Percentiles rank a stretch among this genome's conserved stretches.
Conservation (phyloP, 2,888 invertebrate species). For the Serripes groenlandicus region DNA sequence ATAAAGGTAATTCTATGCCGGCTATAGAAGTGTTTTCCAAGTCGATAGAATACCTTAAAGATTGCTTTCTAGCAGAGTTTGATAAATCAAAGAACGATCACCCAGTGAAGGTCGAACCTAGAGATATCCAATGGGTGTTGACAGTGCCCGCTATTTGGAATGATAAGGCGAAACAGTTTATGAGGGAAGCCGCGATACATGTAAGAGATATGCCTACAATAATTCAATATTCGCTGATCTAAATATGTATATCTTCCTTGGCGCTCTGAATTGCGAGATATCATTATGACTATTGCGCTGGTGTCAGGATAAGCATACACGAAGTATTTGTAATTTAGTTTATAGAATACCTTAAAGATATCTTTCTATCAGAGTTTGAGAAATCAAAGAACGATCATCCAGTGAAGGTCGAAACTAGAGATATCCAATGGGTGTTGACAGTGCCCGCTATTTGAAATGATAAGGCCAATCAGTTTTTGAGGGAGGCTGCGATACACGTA, state of each 20-base stretch:
- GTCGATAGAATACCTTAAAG: slow-evolving; percentile 8
- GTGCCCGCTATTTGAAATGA: neutral
- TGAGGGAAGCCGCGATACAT: slow-evolving; percentile 10
- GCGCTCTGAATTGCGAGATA: too few species aligned
- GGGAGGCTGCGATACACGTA: neutral
- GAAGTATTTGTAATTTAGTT: neutral
- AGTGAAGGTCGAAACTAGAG: neutral
- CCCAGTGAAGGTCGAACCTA: neutral
- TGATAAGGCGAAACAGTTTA: slow-evolving; percentile 15
- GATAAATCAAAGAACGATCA: neutral
- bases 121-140: slow-evolving; percentile 9
- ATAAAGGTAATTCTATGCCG: slow-evolving; percentile 13
- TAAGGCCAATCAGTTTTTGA: neutral
- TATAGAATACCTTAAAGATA: neutral
- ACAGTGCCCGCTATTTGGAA: slow-evolving; percentile 16
- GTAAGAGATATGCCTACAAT: too few species aligned
- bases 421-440: neutral
- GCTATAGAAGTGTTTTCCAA: slow-evolving; percentile 8
- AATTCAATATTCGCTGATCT: too few species aligned
- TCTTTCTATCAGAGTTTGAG: neutral
- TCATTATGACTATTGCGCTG: too few species aligned
- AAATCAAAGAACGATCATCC: neutral
- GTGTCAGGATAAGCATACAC: too few species aligned
- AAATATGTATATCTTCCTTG: too few species aligned
- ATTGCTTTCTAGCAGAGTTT: neutral